Evolutionary conservation across 1,140 invertebrate species (phyloP), one percentile per base, ranked within the genome.

Genomic region (Heliothis virescens): DNA sequence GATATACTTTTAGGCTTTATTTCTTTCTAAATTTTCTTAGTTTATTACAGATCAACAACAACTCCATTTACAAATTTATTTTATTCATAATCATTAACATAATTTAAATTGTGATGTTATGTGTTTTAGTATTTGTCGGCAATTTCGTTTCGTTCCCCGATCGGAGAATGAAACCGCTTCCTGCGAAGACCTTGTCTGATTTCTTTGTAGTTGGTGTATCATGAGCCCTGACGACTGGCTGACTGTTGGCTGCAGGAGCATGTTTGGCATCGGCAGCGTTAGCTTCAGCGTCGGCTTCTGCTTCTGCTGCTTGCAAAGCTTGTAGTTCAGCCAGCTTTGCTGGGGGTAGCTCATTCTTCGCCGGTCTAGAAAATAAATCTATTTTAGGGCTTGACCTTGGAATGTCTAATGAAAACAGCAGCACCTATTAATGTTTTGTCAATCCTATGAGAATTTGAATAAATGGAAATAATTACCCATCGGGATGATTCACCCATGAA

Each of bases 401-500:
- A 55, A 55, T 55, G 15, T 16, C 15, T 41, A 1, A 41, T 41
- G 5, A 41, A 41, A 1, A 41, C 34, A 41, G 34, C 34, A 41
- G 3, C 5, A 26, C 21, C 3, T 41, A 41, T 3, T 34, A 1
- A 34, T 34, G 34, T 34, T 41, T 9, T 41, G 0, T 26, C 34
- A 9, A 7, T 41, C 5, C 34, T 41, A 41, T 9, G 34, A 5
- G 34, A 55, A 55, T 16, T 16, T 55, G 15, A 55, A 16, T 12
- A n/a, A 55, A 55, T 55, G 15, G 7, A 16, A 55, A 80, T 12
- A 48, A 69, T 87, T 90, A 93, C 92, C 91, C 92, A 82, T 93
- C 91, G 11, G 87, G 86, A 89, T 93, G 91, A 83, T 89, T 84
- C 62, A 89, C 90, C 92, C 91, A 94, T 1, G 90, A 89, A 3